Base-by-base conservation (phyloP, 2,888 invertebrate species). In the Stenoptilia bipunctidactyla region DNA sequence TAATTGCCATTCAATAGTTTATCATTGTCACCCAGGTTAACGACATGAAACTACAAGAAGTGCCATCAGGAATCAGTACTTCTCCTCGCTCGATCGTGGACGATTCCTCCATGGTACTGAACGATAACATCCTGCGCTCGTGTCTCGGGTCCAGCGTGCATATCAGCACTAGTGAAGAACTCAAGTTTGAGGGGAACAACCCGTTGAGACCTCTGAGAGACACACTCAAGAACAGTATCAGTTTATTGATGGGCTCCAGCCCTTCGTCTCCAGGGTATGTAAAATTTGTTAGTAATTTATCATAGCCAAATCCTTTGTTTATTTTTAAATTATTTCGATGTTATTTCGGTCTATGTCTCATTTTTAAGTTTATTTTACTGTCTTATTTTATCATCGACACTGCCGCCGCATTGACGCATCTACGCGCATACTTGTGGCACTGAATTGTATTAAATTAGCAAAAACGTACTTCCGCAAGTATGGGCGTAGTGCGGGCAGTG, bases 221-320 rank as follows among this genome's bases (percentile, higher is more conserved):
- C 15, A 65, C 83, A 0, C 49, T 84, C 37, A 82, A 82, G 53
- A 77, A 83, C 42, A 80, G 80, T 43, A 82, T 83, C 46, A 76
- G 69, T 44, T 47, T 83, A 15, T 56, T 83, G 1, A 76, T 82
- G 77, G 82, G 71, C 37, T 75, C 80, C 0, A 56, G 6, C 14
- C 6, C 2, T 4, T 34, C 34, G 13, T 14, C 13, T 2, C 2
- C 34, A 4, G 13, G 13, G 34, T 34, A 34, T 13, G 34, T 30
- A 25, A 25, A 25, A 25, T n/a, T n/a, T n/a, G n/a, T n/a, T n/a
- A n/a, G n/a, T n/a, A n/a, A n/a, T n/a, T n/a, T n/a, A n/a, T n/a
- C n/a, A n/a, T n/a, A n/a, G n/a, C n/a, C n/a, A n/a, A n/a, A n/a
- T n/a, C n/a, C n/a, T n/a, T n/a, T n/a, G n/a, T n/a, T n/a, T n/a